Evolutionary conservation across 92 coral and sea anemone genomes (phyloP).

Genomic region (Epizoanthus ramosus): DNA sequence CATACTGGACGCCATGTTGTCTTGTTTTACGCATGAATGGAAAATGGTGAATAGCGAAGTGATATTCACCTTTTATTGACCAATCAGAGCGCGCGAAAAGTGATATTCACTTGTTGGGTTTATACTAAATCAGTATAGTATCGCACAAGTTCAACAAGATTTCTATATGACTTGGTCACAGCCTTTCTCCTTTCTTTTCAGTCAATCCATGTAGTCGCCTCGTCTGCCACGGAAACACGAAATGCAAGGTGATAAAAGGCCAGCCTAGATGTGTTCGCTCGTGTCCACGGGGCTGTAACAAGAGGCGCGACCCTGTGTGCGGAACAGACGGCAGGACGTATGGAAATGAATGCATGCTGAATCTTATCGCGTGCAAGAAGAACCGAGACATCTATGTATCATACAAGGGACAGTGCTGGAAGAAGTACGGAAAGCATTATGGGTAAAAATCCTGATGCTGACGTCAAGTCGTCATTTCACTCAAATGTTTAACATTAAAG

Average conservation of each 20-base stretch:
- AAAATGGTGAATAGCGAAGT: too few species aligned
- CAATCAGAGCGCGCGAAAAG: too few species aligned
- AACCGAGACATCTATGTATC: neutral
- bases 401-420: neutral
- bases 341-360: constrained; percentile 3
- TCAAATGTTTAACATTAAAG: too few species aligned
- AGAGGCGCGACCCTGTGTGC: neutral
- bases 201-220: neutral
- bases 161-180: too few species aligned
- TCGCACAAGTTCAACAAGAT: too few species aligned
- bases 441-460: neutral
- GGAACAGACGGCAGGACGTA: constrained; percentile 7
- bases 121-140: too few species aligned
- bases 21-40: too few species aligned
- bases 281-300: neutral
- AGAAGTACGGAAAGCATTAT: neutral
- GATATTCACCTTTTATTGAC: too few species aligned
- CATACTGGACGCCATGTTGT: too few species aligned
- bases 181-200: neutral
- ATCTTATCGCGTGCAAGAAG: constrained; percentile 3
- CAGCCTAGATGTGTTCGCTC: neutral
- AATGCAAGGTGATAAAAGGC: neutral
- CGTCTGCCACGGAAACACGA: neutral
- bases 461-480: too few species aligned
- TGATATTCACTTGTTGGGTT: too few species aligned